Percentiles rank a stretch among this genome's conserved stretches.
Conservation (phyloP, 2,888 invertebrate species). For the Liodrosophila aerea region DNA sequence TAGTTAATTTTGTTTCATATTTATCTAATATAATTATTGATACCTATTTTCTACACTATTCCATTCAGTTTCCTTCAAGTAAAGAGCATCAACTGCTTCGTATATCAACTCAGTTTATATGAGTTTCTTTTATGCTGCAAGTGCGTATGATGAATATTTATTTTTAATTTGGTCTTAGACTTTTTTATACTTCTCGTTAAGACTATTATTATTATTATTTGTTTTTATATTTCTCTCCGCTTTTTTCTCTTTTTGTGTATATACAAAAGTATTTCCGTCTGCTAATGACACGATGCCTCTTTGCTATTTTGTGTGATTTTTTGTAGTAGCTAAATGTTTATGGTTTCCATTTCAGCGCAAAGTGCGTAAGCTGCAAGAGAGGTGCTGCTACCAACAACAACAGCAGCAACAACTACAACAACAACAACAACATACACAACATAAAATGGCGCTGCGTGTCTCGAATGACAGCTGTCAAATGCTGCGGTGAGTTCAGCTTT, state of each 20-base stretch:
- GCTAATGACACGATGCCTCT: slow-evolving; percentile 52
- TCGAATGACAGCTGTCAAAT: slow-evolving; percentile 71
- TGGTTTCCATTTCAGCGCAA: slow-evolving; percentile 53
- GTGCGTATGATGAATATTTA: slow-evolving; percentile 62
- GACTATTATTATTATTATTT: slow-evolving; percentile 30
- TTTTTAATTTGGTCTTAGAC: slow-evolving; percentile 31
- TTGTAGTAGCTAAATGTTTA: slow-evolving; percentile 26
- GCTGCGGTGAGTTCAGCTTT: slow-evolving; percentile 47
- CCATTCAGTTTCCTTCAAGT: too few species aligned
- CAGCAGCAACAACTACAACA: slow-evolving; percentile 6
- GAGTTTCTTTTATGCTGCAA: slow-evolving; percentile 25
- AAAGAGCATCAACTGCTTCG: slow-evolving; percentile 16
- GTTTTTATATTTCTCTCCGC: slow-evolving; percentile 5
- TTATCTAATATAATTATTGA: too few species aligned
- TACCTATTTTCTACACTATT: too few species aligned
- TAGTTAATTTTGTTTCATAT: too few species aligned
- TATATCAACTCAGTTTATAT: neutral
- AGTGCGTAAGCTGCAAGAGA: slow-evolving; percentile 70
- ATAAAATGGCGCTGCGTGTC: slow-evolving; percentile 57
- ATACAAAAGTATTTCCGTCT: slow-evolving; percentile 54
- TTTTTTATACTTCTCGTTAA: slow-evolving; percentile 30
- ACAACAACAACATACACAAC: slow-evolving; percentile 21
- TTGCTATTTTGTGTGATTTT: slow-evolving; percentile 31
- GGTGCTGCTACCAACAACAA: slow-evolving; percentile 7
- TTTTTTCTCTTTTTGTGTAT: slow-evolving; percentile 9